Base-by-base conservation (phyloP, 2,888 invertebrate species). In the Conchocele bisecta region DNA sequence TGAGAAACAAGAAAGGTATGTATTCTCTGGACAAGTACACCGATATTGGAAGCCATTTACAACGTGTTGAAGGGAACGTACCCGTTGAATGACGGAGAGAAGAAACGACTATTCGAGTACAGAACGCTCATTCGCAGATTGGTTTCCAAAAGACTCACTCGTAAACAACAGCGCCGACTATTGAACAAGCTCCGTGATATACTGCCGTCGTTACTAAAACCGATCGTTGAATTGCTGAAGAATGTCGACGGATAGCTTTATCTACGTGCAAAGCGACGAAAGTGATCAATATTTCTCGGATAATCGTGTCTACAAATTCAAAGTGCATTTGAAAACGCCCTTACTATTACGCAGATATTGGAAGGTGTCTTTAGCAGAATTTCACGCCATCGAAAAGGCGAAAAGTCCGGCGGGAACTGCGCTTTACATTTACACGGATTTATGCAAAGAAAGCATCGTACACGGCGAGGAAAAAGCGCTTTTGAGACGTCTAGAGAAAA, bases 181-280 rank as follows among this genome's bases (percentile, higher is more conserved):
- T n/a, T n/a, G n/a, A n/a, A n/a, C n/a, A n/a, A n/a, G n/a, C n/a
- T n/a, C n/a, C n/a, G n/a, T n/a, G n/a, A n/a, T n/a, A n/a, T n/a
- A n/a, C n/a, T 66, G 69, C 69, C 0, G 28, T 37, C 15, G 67
- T 68, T 41, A 50, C 68, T 26, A 59, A 73, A 72, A 53, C 57
- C 35, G 33, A 41, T n/a, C 35, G 46, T 15, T 26, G 56, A 35
- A 39, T 37, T 7, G 15, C 24, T 15, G 1, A n/a, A 51, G 60
- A 37, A 61, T 53, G 37, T 57, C 15, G 15, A 59, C 51, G 60
- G 59, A 59, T 6, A 59, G 46, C 31, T 59, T 37, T 24, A 26
- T 59, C 17, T 59, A 59, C 35, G 33, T 59, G 9, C 31, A n/a
- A 59, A 59, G 59, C 28, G 35, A 59, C 24, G 59, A 59, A 46